Base-by-base conservation (phyloP, 2,888 invertebrate species). In the Epiblema foenella region DNA sequence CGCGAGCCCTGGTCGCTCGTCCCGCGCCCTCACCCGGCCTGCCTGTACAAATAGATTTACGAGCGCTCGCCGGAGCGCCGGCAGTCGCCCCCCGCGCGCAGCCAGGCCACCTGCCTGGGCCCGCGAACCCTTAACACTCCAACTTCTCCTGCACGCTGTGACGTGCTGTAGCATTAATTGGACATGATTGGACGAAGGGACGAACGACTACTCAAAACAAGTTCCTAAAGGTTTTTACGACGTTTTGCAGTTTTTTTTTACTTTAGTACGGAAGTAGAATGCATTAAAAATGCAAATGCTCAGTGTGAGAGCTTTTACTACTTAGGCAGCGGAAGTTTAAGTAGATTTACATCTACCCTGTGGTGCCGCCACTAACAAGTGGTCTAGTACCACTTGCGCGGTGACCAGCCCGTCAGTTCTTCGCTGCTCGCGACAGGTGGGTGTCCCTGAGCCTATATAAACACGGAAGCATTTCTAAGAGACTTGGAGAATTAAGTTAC, bases 1-100 rank as follows among this genome's bases (percentile, higher is more conserved):
- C 88, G 89, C 86, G 85, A 83, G 83, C 77, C 77, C 81, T 83
- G 83, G 83, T 78, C 78, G 84, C 84, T 82, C 85, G 89, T 81
- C 77, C 77, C 66, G 75, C 78, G 75, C 69, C 75, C 77, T 52
- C 52, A 33, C 33, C 71, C 56, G 11, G 57, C 49, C 15, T 56
- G 54, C 52, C 71, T 60, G 74, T 78, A 76, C 77, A 77, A 77
- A 78, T 80, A 78, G 78, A 77, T 79, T 77, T 74, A 78, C 77
- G 79, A 78, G 74, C 76, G 75, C 39, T n/a, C 39, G 68, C 59
- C 42, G 60, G 67, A 42, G 59, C 72, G 62, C 18, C 57, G 70
- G 68, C 63, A 54, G 65, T 63, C 58, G 60, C 63, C 58, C 68
- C 73, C 74, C 70, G 67, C 64, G 60, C 65, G 72, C 73, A 29